Evolutionary conservation across 1,140 invertebrate genomes (phyloP).

Genomic region (Papilio polytes): DNA sequence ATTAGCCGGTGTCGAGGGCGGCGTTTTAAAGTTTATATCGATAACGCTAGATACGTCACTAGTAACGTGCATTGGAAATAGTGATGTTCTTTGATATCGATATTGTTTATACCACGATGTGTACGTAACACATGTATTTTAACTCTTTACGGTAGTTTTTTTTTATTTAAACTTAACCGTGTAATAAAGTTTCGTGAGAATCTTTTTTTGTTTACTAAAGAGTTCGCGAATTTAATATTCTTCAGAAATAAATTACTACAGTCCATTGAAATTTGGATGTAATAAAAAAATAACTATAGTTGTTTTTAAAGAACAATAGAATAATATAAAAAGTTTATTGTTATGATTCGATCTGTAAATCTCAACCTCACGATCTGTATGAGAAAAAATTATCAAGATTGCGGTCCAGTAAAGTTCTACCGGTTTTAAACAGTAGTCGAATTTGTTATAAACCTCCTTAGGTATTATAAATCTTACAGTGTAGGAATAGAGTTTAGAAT

Average conservation of each 20-base stretch:
- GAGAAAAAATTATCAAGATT: constrained; percentile 36
- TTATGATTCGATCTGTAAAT: background rate
- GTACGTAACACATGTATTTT: background rate
- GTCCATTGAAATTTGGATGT: background rate
- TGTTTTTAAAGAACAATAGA: background rate
- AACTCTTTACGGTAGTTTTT: background rate
- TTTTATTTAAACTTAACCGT: background rate
- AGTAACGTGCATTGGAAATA: background rate
- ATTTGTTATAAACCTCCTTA: background rate
- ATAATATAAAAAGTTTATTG: background rate
- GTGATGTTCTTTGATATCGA: background rate
- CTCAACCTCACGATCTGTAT: background rate
- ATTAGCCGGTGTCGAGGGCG: constrained; percentile 6
- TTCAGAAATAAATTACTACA: background rate
- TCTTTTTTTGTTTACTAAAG: background rate
- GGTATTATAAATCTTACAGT: background rate
- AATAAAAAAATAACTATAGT: background rate
- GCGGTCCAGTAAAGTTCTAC: constrained; percentile 22
- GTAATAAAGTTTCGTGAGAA: background rate
- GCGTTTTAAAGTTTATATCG: constrained; percentile 9
- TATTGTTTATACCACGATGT: background rate
- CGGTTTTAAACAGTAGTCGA: constrained; percentile 34
- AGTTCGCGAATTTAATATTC: background rate
- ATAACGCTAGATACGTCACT: background rate
- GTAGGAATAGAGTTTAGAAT: background rate